These are phyloP conservation scores for Stercorarius parasiticus DNA, from an alignment of 2,113 vertebrate genomes.

Conservation along the genomic window DNA sequence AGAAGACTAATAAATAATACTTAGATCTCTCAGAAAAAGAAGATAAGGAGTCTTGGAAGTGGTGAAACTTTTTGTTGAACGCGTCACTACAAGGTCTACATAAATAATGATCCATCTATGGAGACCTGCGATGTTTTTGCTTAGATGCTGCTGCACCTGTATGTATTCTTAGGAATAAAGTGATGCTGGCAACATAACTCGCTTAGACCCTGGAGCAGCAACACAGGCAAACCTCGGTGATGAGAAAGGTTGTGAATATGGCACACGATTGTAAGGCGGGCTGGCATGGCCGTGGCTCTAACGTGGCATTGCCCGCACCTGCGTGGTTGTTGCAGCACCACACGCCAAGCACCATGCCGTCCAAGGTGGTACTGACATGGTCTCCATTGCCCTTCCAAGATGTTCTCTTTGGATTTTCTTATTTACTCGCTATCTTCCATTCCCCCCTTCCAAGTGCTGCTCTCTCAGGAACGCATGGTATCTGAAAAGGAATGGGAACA, in stretches of 20 bases:
- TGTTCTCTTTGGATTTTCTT: background rate
- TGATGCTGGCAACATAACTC: background rate
- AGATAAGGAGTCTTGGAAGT: background rate
- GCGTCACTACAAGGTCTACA: background rate
- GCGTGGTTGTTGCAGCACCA: background rate
- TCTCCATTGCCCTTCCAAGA: background rate
- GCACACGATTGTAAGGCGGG: background rate
- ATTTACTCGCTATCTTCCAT: background rate
- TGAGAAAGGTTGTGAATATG: background rate
- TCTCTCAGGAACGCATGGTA: background rate
- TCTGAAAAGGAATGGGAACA: background rate
- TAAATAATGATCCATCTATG: background rate
- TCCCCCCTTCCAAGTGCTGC: background rate
- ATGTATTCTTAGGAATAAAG: background rate
- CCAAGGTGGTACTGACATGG: background rate
- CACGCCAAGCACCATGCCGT: rapidly evolving
- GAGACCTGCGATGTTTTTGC: background rate
- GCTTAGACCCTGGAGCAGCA: background rate
- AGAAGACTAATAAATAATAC: constrained; percentile 14
- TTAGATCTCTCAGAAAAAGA: background rate
- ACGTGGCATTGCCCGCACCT: rapidly evolving
- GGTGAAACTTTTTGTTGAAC: background rate
- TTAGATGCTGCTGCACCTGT: background rate
- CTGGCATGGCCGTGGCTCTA: background rate
- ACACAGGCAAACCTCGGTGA: rapidly evolving